A percentile compares a stretch with the other conserved stretches of the same genome.
These are phyloP conservation scores for Euclidia mi DNA, from an alignment of 2,888 invertebrate genomes.

Conservation along the genomic window DNA sequence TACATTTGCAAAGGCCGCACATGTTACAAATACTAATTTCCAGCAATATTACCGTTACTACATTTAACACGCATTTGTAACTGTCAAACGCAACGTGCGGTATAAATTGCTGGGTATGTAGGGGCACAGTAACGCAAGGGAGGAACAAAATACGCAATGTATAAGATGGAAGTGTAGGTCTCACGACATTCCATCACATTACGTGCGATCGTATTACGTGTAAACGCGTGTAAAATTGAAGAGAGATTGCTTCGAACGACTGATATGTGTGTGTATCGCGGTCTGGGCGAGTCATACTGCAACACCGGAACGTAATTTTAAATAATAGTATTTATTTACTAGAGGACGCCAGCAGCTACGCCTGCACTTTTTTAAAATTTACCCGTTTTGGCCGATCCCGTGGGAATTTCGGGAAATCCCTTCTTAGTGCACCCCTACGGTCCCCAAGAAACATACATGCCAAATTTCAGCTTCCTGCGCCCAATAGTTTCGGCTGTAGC, in stretches of 20 bases:
- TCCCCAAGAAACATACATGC: too few species aligned
- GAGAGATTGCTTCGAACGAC: constrained; percentile 79
- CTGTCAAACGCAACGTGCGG: constrained; percentile 11
- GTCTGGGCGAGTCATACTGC: constrained; percentile 37
- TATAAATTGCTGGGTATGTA: too few species aligned
- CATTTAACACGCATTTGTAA: constrained; percentile 18
- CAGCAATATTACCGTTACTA: constrained; percentile 20
- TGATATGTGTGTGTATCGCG: constrained; percentile 61
- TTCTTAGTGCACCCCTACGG: too few species aligned
- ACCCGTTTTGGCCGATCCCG: too few species aligned
- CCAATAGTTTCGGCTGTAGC: too few species aligned
- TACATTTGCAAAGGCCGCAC: constrained; percentile 4
- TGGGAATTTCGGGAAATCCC: too few species aligned
- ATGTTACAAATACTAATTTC: constrained; percentile 19
- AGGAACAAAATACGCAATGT: constrained; percentile 44
- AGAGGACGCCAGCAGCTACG: too few species aligned
- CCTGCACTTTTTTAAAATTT: too few species aligned
- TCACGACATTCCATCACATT: constrained; percentile 65
- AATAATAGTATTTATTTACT: too few species aligned
- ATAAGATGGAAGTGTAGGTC: constrained; percentile 29
- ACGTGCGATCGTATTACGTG: constrained; percentile 81
- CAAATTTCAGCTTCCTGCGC: too few species aligned
- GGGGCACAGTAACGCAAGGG: constrained; percentile 7
- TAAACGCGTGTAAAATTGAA: constrained; percentile 87
- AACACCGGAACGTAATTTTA: constrained; percentile 61